Conservation (phyloP, 2,797 vertebrate genomes). For the Simalia tracyae region DNA sequence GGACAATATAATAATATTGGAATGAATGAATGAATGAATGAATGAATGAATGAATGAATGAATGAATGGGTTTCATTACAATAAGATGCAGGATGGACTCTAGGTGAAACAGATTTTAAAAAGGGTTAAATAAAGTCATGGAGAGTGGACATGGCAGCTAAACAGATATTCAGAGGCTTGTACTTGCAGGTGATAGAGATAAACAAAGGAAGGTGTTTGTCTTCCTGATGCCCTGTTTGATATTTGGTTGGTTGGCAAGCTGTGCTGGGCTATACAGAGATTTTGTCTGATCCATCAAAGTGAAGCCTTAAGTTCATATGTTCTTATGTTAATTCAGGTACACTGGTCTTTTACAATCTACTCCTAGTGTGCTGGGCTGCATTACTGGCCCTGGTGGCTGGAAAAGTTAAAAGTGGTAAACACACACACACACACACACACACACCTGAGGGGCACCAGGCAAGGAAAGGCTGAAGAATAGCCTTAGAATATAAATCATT, state of each 20-base stretch:
- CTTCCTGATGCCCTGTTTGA: not conserved
- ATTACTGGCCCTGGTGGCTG: not conserved
- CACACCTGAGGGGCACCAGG: no score
- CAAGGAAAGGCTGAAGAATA: not conserved
- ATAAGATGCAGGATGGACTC: not conserved
- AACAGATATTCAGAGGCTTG: not conserved
- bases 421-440: not conserved
- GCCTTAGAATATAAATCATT: constrained; percentile 8
- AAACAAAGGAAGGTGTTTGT: not conserved
- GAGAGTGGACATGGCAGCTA: not conserved
- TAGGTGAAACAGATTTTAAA: not conserved
- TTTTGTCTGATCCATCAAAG: not conserved
- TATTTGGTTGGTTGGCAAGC: not conserved
- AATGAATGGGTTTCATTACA: not conserved
- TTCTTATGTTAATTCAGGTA: not conserved
- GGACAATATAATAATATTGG: not conserved
- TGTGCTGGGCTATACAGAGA: not conserved
- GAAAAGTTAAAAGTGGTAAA: no score
- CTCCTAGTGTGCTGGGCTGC: not conserved
- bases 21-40: not conserved
- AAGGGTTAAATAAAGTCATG: not conserved
- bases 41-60: not conserved
- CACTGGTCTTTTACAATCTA: not conserved
- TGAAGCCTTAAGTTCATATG: not conserved
- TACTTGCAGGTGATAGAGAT: not conserved